Evolutionary conservation across 92 coral and sea anemone genomes (phyloP).

Genomic region (Heliopora coerulea): DNA sequence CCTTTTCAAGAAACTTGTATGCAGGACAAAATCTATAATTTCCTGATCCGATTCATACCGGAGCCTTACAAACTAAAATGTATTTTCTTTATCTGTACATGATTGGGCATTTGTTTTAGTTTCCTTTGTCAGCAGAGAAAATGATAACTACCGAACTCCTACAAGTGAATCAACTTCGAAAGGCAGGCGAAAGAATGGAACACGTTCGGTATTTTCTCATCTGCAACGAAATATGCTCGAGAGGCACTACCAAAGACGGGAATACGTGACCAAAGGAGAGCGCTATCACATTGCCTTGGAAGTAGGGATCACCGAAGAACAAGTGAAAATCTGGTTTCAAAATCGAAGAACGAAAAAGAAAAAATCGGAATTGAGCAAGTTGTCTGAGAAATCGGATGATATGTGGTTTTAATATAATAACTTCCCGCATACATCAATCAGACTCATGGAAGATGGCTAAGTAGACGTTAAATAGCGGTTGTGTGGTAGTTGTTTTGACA

Average conservation of each 20-base stretch:
- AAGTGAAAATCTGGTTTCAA: conserved; percentile 98
- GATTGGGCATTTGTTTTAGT: not conserved
- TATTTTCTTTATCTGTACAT: not conserved
- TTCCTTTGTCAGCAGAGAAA: not conserved
- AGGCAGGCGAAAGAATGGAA: conserved; percentile 27
- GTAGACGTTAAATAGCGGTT: too few species aligned
- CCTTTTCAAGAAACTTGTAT: too few species aligned
- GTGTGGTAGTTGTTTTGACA: too few species aligned
- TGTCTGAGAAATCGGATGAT: not conserved
- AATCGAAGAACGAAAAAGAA: conserved; percentile 96
- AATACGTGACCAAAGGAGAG: conserved; percentile 88
- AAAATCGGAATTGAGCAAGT: conserved; percentile 49
- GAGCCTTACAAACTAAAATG: not conserved
- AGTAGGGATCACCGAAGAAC: conserved; percentile 89
- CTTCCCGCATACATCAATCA: too few species aligned
- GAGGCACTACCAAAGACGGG: conserved; percentile 78
- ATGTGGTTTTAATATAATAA: not conserved
- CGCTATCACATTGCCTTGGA: conserved; percentile 88
- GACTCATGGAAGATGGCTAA: too few species aligned
- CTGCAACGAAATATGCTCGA: conserved; percentile 90
- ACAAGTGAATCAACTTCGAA: not conserved
- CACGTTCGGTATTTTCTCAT: conserved; percentile 94
- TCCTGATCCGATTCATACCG: too few species aligned
- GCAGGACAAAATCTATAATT: too few species aligned
- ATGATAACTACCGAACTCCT: not conserved